Evolutionary conservation across 2,113 vertebrate genomes (phyloP).

Genomic region (Sarotherodon lohbergeri): DNA sequence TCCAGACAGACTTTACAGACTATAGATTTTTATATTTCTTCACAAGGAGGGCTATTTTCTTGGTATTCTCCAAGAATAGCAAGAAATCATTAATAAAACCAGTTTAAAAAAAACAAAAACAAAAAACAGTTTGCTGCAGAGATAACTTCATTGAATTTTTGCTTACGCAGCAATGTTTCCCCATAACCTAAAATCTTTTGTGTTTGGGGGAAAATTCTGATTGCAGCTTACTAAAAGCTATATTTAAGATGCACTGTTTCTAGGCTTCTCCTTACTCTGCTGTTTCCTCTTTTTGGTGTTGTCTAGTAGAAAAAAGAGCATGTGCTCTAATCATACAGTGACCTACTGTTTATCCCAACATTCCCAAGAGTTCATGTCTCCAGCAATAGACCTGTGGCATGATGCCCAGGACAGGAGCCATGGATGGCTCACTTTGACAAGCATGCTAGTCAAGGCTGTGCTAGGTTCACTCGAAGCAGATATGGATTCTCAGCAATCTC

Average conservation of each 20-base stretch:
- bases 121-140: not conserved
- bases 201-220: not conserved
- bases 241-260: not conserved
- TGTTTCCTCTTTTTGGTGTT: not conserved
- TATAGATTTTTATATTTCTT: not conserved
- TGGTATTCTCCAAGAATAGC: not conserved
- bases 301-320: constrained; percentile 24
- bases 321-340: constrained; percentile 41
- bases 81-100: not conserved
- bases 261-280: not conserved
- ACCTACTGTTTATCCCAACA: constrained; percentile 62
- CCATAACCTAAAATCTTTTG: not conserved
- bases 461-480: constrained; percentile 45
- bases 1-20: not conserved
- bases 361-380: constrained; percentile 67
- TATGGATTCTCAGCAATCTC: constrained; percentile 53
- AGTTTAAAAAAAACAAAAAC: not conserved
- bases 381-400: constrained; percentile 70
- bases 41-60: not conserved
- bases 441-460: constrained; percentile 55
- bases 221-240: not conserved
- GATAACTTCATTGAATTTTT: not conserved
- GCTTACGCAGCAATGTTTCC: not conserved
- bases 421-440: constrained; percentile 55
- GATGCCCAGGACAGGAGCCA: constrained; percentile 59